Percentiles rank a stretch among this genome's conserved stretches.
These are phyloP conservation scores for Champsocephalus gunnari DNA, from an alignment of 2,797 vertebrate genomes.

Conservation along the genomic window DNA sequence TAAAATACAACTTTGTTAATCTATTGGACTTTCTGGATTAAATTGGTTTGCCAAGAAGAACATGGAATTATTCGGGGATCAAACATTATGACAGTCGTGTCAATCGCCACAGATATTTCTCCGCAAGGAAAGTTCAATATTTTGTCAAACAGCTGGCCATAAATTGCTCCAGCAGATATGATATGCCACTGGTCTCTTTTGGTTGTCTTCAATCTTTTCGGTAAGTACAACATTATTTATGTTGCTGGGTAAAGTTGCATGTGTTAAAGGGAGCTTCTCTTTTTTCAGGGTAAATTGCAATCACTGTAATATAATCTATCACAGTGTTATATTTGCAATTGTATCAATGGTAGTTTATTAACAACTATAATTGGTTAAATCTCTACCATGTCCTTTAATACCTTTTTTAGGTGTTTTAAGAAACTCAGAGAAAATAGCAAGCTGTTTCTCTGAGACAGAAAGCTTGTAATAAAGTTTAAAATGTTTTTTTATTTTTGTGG, in stretches of 20 bases:
- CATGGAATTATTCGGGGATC: conserved; percentile 18
- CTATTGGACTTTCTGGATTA: conserved; percentile 26
- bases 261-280: background rate
- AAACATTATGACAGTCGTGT: conserved; percentile 33
- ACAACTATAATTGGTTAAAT: background rate
- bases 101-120: background rate
- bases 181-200: conserved; percentile 43
- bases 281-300: background rate
- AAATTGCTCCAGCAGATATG: conserved; percentile 44
- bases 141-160: conserved; percentile 1
- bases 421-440: background rate
- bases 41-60: conserved; percentile 2
- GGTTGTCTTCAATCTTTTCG: conserved; percentile 58
- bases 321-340: background rate
- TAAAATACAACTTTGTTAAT: conserved; percentile 2
- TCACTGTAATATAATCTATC: background rate
- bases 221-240: conserved; percentile 58
- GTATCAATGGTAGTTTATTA: background rate
- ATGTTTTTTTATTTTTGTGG: background rate
- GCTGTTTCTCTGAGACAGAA: background rate
- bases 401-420: background rate
- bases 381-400: background rate
- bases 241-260: background rate
- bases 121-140: conserved; percentile 12
- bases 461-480: background rate